These are phyloP conservation scores for Temnothorax unifasciatus DNA, from an alignment of 2,888 invertebrate genomes.

Conservation along the genomic window DNA sequence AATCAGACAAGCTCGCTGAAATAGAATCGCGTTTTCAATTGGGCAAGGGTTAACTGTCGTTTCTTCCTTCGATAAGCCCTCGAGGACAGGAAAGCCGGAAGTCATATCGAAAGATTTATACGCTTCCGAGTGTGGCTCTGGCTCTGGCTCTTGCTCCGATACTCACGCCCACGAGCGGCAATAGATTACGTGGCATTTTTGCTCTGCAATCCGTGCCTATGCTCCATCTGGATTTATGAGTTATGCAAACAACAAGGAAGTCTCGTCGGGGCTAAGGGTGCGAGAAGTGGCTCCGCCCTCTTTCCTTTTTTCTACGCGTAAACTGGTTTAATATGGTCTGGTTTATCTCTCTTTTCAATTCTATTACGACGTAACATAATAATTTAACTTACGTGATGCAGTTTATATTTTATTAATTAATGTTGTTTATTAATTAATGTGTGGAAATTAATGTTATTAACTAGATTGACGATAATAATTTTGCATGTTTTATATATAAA, in stretches of 20 bases:
- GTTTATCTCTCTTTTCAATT: background rate
- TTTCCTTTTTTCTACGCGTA: slow-evolving; percentile 13
- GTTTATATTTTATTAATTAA: slow-evolving; percentile 3
- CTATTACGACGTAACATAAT: background rate
- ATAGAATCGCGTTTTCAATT: slow-evolving; percentile 14
- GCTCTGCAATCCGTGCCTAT: slow-evolving; percentile 68
- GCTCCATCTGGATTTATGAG: slow-evolving; percentile 73
- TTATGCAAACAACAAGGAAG: slow-evolving; percentile 79
- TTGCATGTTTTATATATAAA: background rate
- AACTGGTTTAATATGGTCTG: slow-evolving; percentile 30
- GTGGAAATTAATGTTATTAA: background rate
- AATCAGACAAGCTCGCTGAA: background rate
- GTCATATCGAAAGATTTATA: slow-evolving; percentile 63
- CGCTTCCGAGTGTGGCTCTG: slow-evolving; percentile 60
- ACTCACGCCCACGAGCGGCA: slow-evolving; percentile 71
- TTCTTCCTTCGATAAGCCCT: slow-evolving; percentile 26
- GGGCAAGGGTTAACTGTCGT: background rate
- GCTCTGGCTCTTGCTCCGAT: slow-evolving; percentile 51
- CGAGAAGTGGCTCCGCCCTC: slow-evolving; percentile 21
- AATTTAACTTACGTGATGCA: slow-evolving; percentile 8
- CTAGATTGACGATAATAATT: background rate
- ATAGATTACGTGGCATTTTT: slow-evolving; percentile 77
- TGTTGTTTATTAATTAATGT: too few relatives aligned
- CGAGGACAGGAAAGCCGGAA: slow-evolving; percentile 64
- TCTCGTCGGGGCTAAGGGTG: slow-evolving; percentile 52